These are phyloP conservation scores for Pediacus dermestoides DNA, from an alignment of 2,888 invertebrate species.

Conservation along the genomic window DNA sequence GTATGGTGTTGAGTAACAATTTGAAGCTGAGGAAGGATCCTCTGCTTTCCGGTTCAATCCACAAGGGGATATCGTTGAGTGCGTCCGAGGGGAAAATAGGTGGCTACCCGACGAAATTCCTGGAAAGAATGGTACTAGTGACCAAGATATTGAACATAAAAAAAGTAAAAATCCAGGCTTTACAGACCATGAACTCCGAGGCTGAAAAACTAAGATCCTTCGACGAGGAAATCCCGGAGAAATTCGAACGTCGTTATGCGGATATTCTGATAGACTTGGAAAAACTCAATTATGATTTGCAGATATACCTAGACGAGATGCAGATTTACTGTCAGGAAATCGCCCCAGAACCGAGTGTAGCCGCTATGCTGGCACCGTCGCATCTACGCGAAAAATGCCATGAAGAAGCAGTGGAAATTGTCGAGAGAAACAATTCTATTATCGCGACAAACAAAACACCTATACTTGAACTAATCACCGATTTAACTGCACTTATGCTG, in stretches of 20 bases:
- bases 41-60: slow-evolving; percentile 57
- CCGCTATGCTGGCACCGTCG: slow-evolving; percentile 84
- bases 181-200: slow-evolving; percentile 85
- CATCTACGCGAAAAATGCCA: slow-evolving; percentile 83
- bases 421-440: slow-evolving; percentile 65
- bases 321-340: slow-evolving; percentile 82
- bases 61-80: slow-evolving; percentile 34
- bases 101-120: slow-evolving; percentile 78
- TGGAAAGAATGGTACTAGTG: slow-evolving; percentile 83
- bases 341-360: slow-evolving; percentile 81
- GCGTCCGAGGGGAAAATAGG: slow-evolving; percentile 59
- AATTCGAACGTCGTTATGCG: slow-evolving; percentile 90
- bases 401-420: slow-evolving; percentile 78
- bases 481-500: slow-evolving; percentile 84
- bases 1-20: slow-evolving; percentile 42
- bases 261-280: slow-evolving; percentile 84
- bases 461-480: slow-evolving; percentile 76
- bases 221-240: slow-evolving; percentile 73
- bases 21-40: slow-evolving; percentile 64
- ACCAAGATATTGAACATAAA: slow-evolving; percentile 83
- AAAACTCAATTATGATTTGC: slow-evolving; percentile 83
- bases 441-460: slow-evolving; percentile 56
- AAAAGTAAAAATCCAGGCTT: slow-evolving; percentile 70
- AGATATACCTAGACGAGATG: slow-evolving; percentile 79
- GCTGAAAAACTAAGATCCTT: slow-evolving; percentile 84